phyloP scores from a whole-genome alignment of 2,113 vertebrate species.

The Irena cyanogastra region DNA sequence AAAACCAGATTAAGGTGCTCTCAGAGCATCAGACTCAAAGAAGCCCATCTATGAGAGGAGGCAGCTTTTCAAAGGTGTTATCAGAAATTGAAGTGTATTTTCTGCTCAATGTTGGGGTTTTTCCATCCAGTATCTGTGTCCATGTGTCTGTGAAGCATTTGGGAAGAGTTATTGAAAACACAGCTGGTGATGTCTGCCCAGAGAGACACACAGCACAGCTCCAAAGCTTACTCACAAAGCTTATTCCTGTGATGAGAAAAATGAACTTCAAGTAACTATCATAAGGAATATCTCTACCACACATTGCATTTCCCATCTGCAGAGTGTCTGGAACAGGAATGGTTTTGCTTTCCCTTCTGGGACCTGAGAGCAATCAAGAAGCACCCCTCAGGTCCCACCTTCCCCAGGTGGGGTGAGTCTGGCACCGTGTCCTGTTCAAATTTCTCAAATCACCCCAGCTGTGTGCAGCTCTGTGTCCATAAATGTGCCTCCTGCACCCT shows the following conservation, averaged over 20 bases:
- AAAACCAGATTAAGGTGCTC: not conserved
- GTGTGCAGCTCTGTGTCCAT: accelerated
- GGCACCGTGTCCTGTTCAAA: accelerated
- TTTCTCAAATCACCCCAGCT: not conserved
- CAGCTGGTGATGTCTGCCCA: not conserved
- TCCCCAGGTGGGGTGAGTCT: not conserved
- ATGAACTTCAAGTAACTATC: not conserved
- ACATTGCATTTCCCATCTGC: not conserved
- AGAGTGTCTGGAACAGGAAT: not conserved
- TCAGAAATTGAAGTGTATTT: not conserved
- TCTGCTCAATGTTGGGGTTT: not conserved
- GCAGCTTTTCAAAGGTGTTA: not conserved
- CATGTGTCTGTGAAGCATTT: not conserved
- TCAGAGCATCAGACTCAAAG: not conserved
- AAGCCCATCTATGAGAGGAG: not conserved
- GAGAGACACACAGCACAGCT: not conserved
- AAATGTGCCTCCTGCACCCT: not conserved
- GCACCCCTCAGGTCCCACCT: not conserved
- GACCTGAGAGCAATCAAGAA: not conserved
- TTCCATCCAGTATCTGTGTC: not conserved
- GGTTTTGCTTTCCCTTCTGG: not conserved
- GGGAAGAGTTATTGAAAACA: not conserved
- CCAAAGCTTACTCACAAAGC: not conserved
- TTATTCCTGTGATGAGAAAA: not conserved
- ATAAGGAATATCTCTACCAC: not conserved